These are phyloP conservation scores for Melanocharis versteri DNA, from an alignment of 2,113 vertebrate genomes.

Conservation along the genomic window DNA sequence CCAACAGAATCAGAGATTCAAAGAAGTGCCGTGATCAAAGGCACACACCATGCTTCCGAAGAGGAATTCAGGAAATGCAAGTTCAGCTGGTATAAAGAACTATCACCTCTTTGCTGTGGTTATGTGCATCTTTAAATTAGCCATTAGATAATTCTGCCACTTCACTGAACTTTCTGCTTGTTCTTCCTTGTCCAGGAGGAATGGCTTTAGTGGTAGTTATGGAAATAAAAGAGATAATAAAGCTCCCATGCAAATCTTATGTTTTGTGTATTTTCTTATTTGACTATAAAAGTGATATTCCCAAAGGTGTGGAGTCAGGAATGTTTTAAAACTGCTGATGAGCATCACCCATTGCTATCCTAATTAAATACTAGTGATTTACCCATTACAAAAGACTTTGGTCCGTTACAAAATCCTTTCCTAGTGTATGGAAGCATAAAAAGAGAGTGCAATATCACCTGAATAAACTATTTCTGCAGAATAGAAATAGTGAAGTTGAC, in stretches of 20 bases:
- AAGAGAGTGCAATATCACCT: background rate
- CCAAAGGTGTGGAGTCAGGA: background rate
- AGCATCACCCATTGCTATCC: background rate
- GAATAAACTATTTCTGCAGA: background rate
- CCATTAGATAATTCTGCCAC: slow-evolving; percentile 37
- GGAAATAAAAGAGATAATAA: slow-evolving; percentile 22
- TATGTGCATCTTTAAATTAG: slow-evolving; percentile 31
- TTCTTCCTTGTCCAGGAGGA: background rate
- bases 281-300: slow-evolving; percentile 7
- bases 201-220: slow-evolving; percentile 7
- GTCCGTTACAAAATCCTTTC: background rate
- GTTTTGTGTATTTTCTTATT: slow-evolving; percentile 10
- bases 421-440: background rate
- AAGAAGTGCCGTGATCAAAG: background rate
- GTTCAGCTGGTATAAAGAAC: background rate
- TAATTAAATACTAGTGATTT: slow-evolving; percentile 15
- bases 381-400: background rate
- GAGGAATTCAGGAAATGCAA: background rate
- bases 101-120: slow-evolving; percentile 1
- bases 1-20: background rate
- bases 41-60: background rate
- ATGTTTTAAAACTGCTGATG: slow-evolving; percentile 7
- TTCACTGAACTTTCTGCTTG: slow-evolving; percentile 30
- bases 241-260: slow-evolving; percentile 14
- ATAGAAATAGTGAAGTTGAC: background rate